A percentile compares a stretch with the other conserved stretches of the same genome.
phyloP scores from a whole-genome alignment of 2,888 invertebrate genomes.

The Mimas tiliae region DNA sequence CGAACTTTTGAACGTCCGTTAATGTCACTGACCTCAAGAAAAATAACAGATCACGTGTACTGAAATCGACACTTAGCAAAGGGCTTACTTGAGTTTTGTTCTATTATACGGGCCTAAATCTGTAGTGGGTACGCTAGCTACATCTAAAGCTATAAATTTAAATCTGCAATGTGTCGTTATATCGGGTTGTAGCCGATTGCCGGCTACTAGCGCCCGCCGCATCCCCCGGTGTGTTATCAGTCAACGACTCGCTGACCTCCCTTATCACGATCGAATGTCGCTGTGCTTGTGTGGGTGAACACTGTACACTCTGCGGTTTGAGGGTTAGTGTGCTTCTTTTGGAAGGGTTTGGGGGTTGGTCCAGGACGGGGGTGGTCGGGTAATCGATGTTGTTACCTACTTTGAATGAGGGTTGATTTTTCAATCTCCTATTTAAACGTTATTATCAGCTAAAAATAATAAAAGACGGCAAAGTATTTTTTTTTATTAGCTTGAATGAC shows the following conservation, averaged over 20 bases:
- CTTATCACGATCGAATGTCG: constrained; percentile 42
- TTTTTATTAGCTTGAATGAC: no score
- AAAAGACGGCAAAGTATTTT: no score
- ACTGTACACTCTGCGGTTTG: constrained; percentile 5
- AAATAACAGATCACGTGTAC: no score
- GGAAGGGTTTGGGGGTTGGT: not conserved
- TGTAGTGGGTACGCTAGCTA: not conserved
- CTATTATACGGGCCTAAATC: no score
- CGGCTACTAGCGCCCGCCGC: constrained; percentile 12
- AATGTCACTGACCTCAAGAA: no score
- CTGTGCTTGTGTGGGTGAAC: constrained; percentile 27
- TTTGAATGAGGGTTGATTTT: not conserved
- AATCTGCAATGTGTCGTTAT: not conserved
- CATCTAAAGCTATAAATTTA: not conserved
- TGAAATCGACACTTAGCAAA: no score
- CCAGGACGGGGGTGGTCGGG: no score
- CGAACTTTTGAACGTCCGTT: no score
- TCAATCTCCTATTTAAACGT: no score
- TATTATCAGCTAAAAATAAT: no score
- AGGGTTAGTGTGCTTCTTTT: not conserved
- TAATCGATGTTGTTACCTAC: not conserved
- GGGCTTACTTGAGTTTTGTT: no score
- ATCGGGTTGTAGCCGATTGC: constrained; percentile 17
- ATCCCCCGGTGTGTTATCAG: constrained; percentile 44
- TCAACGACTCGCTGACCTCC: constrained; percentile 49